Evolutionary conservation across 2,797 vertebrate genomes (phyloP).

Genomic region (Masticophis lateralis): DNA sequence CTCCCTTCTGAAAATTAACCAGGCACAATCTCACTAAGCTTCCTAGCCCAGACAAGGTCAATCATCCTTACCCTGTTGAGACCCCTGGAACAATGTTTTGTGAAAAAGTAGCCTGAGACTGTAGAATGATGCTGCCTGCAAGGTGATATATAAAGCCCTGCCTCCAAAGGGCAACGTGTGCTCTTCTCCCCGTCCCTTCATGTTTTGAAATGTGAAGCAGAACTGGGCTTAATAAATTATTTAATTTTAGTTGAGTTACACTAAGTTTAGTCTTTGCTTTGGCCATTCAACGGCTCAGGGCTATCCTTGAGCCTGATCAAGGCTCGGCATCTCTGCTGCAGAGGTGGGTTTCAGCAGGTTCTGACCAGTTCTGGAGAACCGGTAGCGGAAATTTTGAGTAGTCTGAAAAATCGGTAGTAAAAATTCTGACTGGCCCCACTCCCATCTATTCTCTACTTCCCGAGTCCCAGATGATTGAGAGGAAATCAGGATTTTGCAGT

Average conservation of each 20-base stretch:
- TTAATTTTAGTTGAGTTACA: background rate
- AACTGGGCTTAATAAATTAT: background rate
- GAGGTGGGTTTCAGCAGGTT: too few relatives aligned
- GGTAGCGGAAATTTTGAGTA: too few relatives aligned
- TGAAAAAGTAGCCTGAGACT: background rate
- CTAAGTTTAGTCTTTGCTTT: background rate
- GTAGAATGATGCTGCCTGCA: background rate
- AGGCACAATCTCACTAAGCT: background rate
- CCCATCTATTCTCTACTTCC: too few relatives aligned
- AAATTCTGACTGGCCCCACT: too few relatives aligned
- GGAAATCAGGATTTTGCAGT: too few relatives aligned
- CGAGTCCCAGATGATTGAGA: too few relatives aligned
- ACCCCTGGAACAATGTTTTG: background rate
- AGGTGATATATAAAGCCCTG: background rate
- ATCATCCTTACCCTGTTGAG: background rate
- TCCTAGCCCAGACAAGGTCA: background rate
- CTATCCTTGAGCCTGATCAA: background rate
- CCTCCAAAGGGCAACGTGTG: background rate
- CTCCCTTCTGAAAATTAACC: background rate
- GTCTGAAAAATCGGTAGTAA: too few relatives aligned
- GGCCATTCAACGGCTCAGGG: background rate
- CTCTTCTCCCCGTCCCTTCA: background rate
- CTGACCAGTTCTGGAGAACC: too few relatives aligned
- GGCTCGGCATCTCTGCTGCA: background rate
- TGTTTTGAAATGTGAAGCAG: background rate